phyloP scores from a whole-genome alignment of 92 coral and sea anemone genomes.

The Phenganax subtilis region DNA sequence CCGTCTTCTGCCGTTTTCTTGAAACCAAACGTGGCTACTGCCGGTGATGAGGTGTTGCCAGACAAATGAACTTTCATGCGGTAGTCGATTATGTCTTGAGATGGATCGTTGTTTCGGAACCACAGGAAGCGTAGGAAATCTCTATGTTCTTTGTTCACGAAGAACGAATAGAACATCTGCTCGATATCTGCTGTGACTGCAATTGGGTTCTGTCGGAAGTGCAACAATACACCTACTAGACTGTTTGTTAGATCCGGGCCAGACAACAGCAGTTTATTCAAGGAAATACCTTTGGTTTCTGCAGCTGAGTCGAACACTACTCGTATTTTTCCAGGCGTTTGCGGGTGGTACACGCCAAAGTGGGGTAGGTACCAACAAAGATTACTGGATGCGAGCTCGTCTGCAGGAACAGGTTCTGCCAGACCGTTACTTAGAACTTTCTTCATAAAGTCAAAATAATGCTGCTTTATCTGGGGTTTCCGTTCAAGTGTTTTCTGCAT shows the following conservation, averaged over 20 bases:
- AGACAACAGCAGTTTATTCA: slow-evolving; percentile 43
- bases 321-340: slow-evolving; percentile 39
- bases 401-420: slow-evolving; percentile 23
- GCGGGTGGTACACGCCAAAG: slow-evolving; percentile 48
- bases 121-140: slow-evolving; percentile 53
- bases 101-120: slow-evolving; percentile 43
- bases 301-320: slow-evolving; percentile 57
- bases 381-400: background rate
- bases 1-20: background rate
- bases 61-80: slow-evolving; percentile 40
- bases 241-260: slow-evolving; percentile 45
- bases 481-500: slow-evolving; percentile 32
- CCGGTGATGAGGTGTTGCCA: no score
- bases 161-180: slow-evolving; percentile 52
- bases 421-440: slow-evolving; percentile 39
- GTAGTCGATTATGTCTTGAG: slow-evolving; percentile 25
- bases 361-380: slow-evolving; percentile 47
- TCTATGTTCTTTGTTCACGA: slow-evolving; percentile 34
- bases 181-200: slow-evolving; percentile 50
- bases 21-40: no score
- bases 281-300: slow-evolving; percentile 41
- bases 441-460: slow-evolving; percentile 30
- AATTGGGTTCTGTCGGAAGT: slow-evolving; percentile 48
- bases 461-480: slow-evolving; percentile 43
- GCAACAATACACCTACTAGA: slow-evolving; percentile 47